phyloP scores from a whole-genome alignment of 2,113 vertebrate species.

The Sylvia atricapilla region DNA sequence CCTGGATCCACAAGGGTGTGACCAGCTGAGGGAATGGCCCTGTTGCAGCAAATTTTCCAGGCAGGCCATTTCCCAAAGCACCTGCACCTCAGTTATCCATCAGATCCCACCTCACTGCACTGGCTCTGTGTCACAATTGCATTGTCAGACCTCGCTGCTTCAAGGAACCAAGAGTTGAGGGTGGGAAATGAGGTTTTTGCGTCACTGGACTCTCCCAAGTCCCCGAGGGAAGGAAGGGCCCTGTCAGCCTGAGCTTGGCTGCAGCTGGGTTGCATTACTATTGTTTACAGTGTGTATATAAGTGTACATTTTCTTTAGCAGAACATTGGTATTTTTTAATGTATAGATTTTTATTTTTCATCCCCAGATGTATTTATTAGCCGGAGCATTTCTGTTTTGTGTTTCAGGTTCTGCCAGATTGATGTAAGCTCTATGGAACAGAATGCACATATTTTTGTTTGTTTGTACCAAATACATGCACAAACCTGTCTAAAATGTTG shows the following conservation, averaged over 20 bases:
- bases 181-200: background rate
- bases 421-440: slow-evolving; percentile 53
- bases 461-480: slow-evolving; percentile 71
- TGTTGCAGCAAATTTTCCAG: background rate
- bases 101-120: background rate
- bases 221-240: background rate
- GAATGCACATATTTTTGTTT: slow-evolving; percentile 62
- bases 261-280: slow-evolving; percentile 57
- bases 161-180: background rate
- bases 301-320: slow-evolving; percentile 71
- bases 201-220: background rate
- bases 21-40: background rate
- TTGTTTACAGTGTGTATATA: slow-evolving; percentile 75
- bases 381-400: slow-evolving; percentile 31
- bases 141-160: background rate
- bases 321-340: slow-evolving; percentile 50
- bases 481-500: background rate
- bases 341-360: slow-evolving; percentile 69
- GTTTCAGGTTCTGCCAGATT: slow-evolving; percentile 6
- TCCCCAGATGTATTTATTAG: slow-evolving; percentile 70
- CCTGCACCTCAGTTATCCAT: background rate
- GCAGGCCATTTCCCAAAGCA: background rate
- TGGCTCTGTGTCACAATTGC: background rate
- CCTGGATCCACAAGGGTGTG: background rate
- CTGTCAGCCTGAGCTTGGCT: background rate